These are phyloP conservation scores for Protodeltote pygarga DNA, from an alignment of 2,888 invertebrate species.

Conservation along the genomic window DNA sequence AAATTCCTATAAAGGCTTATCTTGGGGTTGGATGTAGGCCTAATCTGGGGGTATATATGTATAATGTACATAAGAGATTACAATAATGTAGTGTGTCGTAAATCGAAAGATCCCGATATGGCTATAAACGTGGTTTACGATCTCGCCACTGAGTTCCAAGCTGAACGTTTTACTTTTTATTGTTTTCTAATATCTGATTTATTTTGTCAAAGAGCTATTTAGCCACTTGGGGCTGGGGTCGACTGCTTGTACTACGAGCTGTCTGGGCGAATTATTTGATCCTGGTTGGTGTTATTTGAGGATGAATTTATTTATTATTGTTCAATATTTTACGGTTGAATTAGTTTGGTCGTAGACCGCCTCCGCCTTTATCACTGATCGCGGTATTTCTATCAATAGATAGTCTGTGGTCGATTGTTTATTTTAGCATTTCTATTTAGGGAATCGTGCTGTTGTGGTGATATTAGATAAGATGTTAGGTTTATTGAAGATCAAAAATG, in stretches of 20 bases:
- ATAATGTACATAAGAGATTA: constrained; percentile 39
- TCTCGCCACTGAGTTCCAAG: constrained; percentile 21
- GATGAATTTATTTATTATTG: not conserved
- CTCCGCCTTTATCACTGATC: too few species aligned
- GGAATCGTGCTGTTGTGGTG: too few species aligned
- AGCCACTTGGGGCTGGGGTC: constrained; percentile 18
- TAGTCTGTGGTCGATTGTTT: too few species aligned
- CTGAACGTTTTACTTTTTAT: constrained; percentile 41
- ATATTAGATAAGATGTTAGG: too few species aligned
- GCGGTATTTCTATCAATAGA: too few species aligned
- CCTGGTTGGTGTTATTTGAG: constrained; percentile 6
- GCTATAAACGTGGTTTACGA: constrained; percentile 49
- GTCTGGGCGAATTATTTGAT: constrained; percentile 17
- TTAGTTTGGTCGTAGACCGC: too few species aligned
- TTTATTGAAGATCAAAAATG: too few species aligned
- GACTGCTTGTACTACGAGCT: constrained; percentile 10
- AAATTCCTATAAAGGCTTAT: constrained; percentile 41
- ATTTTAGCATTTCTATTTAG: too few species aligned
- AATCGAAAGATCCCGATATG: constrained; percentile 48
- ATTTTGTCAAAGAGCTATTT: constrained; percentile 20
- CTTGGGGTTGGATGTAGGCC: constrained; percentile 18
- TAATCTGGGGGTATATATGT: constrained; percentile 31
- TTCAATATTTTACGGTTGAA: too few species aligned
- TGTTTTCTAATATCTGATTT: constrained; percentile 44
- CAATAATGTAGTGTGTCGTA: constrained; percentile 51